Evolutionary conservation across 2,113 vertebrate species (phyloP), one percentile per base, ranked within the genome.

Genomic region (Bungarus multicinctus): DNA sequence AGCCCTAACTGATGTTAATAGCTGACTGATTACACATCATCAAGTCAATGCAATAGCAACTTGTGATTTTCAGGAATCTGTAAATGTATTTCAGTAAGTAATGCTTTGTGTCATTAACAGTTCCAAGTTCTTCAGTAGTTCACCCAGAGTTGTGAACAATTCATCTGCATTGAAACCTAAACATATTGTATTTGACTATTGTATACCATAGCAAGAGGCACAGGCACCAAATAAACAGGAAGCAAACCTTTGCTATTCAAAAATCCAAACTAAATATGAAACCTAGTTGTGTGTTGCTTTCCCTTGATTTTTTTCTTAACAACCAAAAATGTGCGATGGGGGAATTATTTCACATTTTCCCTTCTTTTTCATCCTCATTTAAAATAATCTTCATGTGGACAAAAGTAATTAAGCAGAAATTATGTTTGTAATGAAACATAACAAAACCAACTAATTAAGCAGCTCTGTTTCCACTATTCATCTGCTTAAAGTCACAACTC

Each of bases 161-260:
- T 95, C 90, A 0, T 95, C 96, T 96, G 91, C 96, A 95, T 18
- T 0, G 93, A 96, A 96, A 95, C 93, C 92, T 96, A 95, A 96
- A 34, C 96, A 96, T 96, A 95, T 96, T 97, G 96, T 96, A 97
- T 94, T 95, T 97, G 95, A 95, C 96, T 95, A 94, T 94, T 97
- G 93, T 20, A 1, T 95, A 93, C 87, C 94, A 91, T 91, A 97
- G 93, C 95, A 97, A 96, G 92, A 96, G 89, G 91, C 88, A 1
- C 5, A 91, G 95, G 95, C 96, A 97, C 92, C 90, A 95, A 94
- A 95, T 94, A 93, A 94, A 94, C 92, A 93, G 87, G 55, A 94
- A 94, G 92, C 94, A 89, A 88, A 95, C 95, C 95, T 92, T 96
- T 94, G 94, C 91, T 90, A 89, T 90, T 94, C 39, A 1, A 89